A percentile compares a stretch with the other conserved stretches of the same genome.
These are phyloP conservation scores for Lophotriccus pileatus DNA, from an alignment of 2,797 vertebrate genomes.

Conservation along the genomic window DNA sequence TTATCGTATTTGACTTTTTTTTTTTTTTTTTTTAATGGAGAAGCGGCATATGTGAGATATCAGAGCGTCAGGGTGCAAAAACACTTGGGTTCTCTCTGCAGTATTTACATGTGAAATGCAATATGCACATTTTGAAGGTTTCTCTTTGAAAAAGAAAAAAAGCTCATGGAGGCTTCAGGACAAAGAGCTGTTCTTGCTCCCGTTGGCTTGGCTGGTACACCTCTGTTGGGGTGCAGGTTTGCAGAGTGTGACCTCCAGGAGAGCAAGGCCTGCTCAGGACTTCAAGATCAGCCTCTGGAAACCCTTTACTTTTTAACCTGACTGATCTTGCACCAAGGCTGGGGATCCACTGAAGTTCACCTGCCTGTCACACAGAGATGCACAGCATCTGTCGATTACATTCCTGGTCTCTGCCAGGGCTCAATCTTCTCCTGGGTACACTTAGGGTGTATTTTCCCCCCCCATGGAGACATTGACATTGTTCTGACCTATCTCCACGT, in stretches of 20 bases:
- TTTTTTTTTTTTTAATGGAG: background rate
- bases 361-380: background rate
- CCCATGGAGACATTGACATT: background rate
- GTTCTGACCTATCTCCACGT: background rate
- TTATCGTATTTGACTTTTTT: background rate
- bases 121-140: background rate
- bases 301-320: background rate
- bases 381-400: background rate
- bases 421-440: background rate
- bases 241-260: background rate
- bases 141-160: background rate
- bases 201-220: background rate
- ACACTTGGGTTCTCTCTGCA: background rate
- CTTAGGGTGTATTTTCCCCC: background rate
- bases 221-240: background rate
- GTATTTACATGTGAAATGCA: background rate
- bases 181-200: background rate
- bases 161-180: accelerated
- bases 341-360: background rate
- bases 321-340: background rate
- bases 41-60: background rate
- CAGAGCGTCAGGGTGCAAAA: background rate
- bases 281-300: background rate
- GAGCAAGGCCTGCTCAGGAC: background rate
- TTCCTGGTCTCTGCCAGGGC: background rate